These are phyloP conservation scores for Burhinus bistriatus DNA, from an alignment of 2,113 vertebrate genomes.

Conservation along the genomic window DNA sequence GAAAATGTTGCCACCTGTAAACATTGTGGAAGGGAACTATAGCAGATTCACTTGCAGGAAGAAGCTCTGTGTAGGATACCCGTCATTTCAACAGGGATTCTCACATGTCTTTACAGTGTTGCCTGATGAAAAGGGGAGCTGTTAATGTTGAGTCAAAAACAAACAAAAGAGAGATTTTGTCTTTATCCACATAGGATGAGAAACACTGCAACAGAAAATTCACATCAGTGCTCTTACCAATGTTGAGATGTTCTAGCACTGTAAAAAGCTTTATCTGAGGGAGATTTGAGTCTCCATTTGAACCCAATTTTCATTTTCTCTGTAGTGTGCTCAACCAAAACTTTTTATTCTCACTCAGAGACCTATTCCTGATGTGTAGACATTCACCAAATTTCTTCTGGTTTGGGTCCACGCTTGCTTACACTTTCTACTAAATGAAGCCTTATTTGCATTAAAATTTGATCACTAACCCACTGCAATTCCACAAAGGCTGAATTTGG, in stretches of 20 bases:
- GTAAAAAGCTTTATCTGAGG: background rate
- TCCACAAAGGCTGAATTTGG: background rate
- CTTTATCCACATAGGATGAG: background rate
- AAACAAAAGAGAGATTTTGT: background rate
- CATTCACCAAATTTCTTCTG: background rate
- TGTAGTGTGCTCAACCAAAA: background rate
- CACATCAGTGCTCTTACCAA: background rate
- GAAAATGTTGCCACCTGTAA: conserved; percentile 40
- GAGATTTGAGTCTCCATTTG: background rate
- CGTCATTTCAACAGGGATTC: background rate
- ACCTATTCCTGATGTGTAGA: background rate
- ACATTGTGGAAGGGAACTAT: conserved; percentile 30
- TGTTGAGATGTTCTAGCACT: background rate
- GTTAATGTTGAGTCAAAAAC: background rate
- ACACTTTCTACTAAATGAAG: background rate
- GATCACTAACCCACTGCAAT: background rate
- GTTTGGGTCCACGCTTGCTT: background rate
- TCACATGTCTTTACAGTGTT: background rate
- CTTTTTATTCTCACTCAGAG: background rate
- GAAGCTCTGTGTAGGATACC: background rate
- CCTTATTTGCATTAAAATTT: background rate
- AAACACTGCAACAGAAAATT: background rate
- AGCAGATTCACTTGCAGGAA: conserved; percentile 3
- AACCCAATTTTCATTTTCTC: background rate
- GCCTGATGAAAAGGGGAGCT: background rate